Evolutionary conservation across 2,113 vertebrate genomes (phyloP).

Genomic region (Morone saxatilis): DNA sequence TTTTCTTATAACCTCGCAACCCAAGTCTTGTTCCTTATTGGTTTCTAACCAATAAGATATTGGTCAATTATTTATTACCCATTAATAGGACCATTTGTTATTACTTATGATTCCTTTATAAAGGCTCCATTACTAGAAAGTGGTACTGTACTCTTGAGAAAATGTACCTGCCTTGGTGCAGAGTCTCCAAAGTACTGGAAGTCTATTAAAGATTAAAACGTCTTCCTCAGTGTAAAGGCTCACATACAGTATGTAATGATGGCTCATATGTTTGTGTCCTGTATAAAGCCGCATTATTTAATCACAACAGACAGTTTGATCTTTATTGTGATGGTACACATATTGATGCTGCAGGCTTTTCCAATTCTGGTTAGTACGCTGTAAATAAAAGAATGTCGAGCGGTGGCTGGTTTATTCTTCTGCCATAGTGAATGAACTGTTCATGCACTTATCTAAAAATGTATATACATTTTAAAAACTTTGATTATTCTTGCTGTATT

Average conservation of each 20-base stretch:
- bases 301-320: constrained; percentile 9
- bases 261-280: neutral
- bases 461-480: neutral
- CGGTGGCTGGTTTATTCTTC: neutral
- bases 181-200: neutral
- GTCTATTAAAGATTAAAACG: neutral
- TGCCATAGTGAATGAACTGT: neutral
- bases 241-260: neutral
- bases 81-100: neutral
- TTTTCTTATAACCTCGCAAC: neutral
- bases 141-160: neutral
- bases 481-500: constrained; percentile 17
- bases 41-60: neutral
- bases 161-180: neutral
- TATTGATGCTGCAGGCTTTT: constrained; percentile 28
- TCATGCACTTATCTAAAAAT: constrained; percentile 33
- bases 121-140: no score
- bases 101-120: no score
- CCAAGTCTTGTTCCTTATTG: neutral
- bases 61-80: neutral
- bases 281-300: constrained; percentile 20
- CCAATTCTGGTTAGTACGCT: constrained; percentile 4
- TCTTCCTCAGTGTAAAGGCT: neutral
- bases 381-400: neutral
- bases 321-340: constrained; percentile 11